A percentile compares a stretch with the other conserved stretches of the same genome.
phyloP scores from a whole-genome alignment of 2,797 vertebrate species.

The Acrocephalus scirpaceus region DNA sequence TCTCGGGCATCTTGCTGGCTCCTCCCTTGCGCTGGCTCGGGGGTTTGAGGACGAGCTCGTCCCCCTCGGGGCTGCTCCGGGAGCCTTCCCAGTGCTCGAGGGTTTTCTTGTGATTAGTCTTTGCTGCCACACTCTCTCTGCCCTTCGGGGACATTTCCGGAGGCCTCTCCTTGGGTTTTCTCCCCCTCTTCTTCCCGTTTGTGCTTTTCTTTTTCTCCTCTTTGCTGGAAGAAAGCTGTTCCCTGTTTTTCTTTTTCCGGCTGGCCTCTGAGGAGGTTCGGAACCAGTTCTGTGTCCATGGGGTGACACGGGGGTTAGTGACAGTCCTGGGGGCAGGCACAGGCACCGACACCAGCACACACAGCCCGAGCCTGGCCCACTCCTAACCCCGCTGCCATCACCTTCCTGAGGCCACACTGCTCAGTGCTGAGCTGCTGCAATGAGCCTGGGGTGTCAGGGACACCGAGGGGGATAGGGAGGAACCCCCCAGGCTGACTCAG shows the following conservation, averaged over 20 bases:
- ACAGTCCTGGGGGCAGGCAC: background rate
- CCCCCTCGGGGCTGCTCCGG: slow-evolving; percentile 71
- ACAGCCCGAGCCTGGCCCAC: background rate
- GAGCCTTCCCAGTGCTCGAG: slow-evolving; percentile 68
- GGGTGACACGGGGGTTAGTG: slow-evolving; percentile 4
- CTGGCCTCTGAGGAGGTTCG: slow-evolving; percentile 84
- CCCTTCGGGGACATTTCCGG: slow-evolving; percentile 38
- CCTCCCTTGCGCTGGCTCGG: slow-evolving; percentile 81
- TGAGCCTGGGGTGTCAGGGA: background rate
- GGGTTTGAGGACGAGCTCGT: slow-evolving; percentile 74
- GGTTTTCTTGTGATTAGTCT: slow-evolving; percentile 67
- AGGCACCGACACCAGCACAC: background rate
- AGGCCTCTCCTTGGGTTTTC: slow-evolving; percentile 89
- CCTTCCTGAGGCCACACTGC: background rate
- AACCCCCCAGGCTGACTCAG: background rate
- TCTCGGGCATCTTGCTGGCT: slow-evolving; percentile 78
- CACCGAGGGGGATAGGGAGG: background rate
- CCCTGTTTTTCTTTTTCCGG: slow-evolving; percentile 82
- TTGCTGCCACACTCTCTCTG: slow-evolving; percentile 55
- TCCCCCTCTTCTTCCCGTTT: slow-evolving; percentile 88
- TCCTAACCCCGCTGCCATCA: background rate
- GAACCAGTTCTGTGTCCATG: slow-evolving; percentile 91
- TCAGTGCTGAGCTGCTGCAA: background rate
- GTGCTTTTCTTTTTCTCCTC: slow-evolving; percentile 83
- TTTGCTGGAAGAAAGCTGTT: slow-evolving; percentile 77